A percentile compares a stretch with the other conserved stretches of the same genome.
Conservation (phyloP, 2,797 vertebrate genomes). For the Poliocrania exsul region DNA sequence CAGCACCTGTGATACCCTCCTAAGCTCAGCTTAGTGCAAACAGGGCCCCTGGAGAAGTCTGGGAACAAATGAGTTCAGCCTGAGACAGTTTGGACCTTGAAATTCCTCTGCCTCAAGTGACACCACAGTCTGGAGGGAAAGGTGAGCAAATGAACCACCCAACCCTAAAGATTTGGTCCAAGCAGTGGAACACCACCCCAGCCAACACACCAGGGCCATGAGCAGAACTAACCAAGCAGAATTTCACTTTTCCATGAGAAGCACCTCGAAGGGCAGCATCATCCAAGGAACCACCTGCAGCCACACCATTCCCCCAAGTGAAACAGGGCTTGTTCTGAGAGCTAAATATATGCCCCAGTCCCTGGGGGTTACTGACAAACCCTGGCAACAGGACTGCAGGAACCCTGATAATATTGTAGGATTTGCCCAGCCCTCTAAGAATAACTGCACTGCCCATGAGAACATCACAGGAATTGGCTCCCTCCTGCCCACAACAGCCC, state of each 20-base stretch:
- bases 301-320: not conserved
- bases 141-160: not conserved
- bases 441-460: not conserved
- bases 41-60: not conserved
- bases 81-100: not conserved
- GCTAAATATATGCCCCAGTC: not conserved
- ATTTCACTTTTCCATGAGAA: not conserved
- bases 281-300: not conserved
- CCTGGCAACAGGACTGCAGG: not conserved
- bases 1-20: fast-evolving
- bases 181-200: not conserved
- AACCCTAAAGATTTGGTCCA: not conserved
- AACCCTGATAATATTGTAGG: not conserved
- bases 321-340: not conserved
- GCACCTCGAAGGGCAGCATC: not conserved
- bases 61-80: not conserved
- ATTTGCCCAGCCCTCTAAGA: not conserved
- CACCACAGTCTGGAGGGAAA: not conserved
- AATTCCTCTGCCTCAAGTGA: not conserved
- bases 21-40: not conserved
- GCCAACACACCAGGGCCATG: fast-evolving
- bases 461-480: not conserved
- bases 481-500: not conserved
- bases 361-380: not conserved
- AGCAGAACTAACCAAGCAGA: not conserved